Conservation (phyloP, 1,140 invertebrate genomes). For the Neotoxoptera formosana region DNA sequence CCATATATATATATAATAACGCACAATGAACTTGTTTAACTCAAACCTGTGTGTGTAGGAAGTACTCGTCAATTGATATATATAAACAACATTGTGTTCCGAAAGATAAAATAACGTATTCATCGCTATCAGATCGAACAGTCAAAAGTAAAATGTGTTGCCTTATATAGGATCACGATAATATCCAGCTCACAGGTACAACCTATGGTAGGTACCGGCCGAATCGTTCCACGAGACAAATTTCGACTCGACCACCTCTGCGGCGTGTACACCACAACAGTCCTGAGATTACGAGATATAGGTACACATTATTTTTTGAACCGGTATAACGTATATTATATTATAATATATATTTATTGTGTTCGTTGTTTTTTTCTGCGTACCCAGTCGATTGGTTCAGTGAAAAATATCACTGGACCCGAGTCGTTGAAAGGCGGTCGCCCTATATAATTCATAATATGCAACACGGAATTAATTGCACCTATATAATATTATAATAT, state of each 20-base stretch:
- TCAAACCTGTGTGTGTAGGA: constrained; percentile 12
- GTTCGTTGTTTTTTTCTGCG: too few relatives aligned
- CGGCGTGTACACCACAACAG: neutral
- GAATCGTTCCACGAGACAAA: neutral
- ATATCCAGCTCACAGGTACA: neutral
- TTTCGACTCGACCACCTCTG: neutral
- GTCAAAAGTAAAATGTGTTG: neutral
- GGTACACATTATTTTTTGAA: neutral
- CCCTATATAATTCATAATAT: neutral
- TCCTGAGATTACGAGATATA: neutral
- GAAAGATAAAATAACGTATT: constrained; percentile 21
- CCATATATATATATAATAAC: neutral
- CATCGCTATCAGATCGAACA: constrained; percentile 8
- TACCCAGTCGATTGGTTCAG: neutral
- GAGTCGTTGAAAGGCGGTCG: neutral
- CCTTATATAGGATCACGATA: constrained; percentile 8
- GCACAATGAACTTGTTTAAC: constrained; percentile 35
- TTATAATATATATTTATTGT: neutral
- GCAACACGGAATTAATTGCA: neutral
- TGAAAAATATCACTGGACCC: neutral
- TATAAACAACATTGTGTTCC: neutral
- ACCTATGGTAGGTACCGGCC: neutral
- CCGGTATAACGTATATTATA: neutral
- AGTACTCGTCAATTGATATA: constrained; percentile 32
- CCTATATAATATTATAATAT: neutral